Conservation (phyloP, 2,888 invertebrate species). For the Nomada goodeniana region DNA sequence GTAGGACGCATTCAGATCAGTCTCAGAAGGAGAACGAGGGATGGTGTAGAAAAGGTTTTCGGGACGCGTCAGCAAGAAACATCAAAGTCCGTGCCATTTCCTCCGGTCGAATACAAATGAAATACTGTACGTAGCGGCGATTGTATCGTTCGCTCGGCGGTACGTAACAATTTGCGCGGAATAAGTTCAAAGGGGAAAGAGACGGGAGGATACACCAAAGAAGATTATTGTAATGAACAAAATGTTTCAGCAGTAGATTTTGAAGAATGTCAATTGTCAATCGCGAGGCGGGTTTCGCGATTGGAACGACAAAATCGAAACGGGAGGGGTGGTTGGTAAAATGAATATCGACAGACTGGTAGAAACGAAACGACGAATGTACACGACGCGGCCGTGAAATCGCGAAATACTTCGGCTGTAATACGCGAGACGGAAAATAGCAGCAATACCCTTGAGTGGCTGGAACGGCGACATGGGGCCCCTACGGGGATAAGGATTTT, state of each 20-base stretch:
- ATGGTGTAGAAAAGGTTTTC: constrained; percentile 68
- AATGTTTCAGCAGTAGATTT: not conserved
- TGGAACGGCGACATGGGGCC: constrained; percentile 73
- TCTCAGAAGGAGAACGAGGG: constrained; percentile 45
- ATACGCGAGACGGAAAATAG: constrained; percentile 74
- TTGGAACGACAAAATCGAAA: not conserved
- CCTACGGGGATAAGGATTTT: constrained; percentile 78
- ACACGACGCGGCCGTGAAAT: constrained; percentile 70
- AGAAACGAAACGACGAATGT: constrained; percentile 67
- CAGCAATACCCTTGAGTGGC: constrained; percentile 82
- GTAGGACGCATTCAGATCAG: constrained; percentile 81
- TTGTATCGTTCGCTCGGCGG: constrained; percentile 56
- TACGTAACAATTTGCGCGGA: constrained; percentile 6
- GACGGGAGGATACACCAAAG: not conserved
- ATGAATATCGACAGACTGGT: constrained; percentile 41
- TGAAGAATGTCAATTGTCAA: not conserved
- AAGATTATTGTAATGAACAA: not conserved
- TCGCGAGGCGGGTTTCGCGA: not conserved
- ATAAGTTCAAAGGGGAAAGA: not conserved
- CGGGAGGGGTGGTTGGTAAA: not conserved
- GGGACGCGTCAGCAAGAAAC: constrained; percentile 77
- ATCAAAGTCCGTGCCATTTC: constrained; percentile 78
- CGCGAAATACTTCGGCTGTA: constrained; percentile 67
- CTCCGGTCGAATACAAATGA: constrained; percentile 75
- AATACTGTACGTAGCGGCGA: constrained; percentile 64